Evolutionary conservation across 2,113 vertebrate species (phyloP).

Genomic region (Epinephelus lanceolatus): DNA sequence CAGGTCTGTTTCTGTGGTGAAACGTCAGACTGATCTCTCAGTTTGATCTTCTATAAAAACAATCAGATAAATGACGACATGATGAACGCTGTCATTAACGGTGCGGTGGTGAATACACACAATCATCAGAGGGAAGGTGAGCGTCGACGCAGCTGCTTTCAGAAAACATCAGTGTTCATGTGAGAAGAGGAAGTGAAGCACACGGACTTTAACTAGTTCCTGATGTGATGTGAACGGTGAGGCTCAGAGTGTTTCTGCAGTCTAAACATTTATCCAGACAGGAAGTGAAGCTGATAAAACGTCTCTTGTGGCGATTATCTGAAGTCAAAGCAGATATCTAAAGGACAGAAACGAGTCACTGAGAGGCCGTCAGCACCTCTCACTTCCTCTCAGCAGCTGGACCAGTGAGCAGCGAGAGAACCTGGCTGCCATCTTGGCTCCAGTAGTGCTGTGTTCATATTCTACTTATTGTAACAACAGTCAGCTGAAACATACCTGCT

Average conservation of each 20-base stretch:
- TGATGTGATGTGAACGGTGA: neutral
- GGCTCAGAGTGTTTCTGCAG: neutral
- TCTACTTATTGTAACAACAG: too few species aligned
- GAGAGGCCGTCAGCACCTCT: neutral
- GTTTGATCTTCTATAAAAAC: too few species aligned
- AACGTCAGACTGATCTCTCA: too few species aligned
- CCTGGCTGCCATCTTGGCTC: too few species aligned
- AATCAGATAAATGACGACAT: neutral
- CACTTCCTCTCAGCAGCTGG: neutral
- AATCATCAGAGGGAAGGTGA: neutral
- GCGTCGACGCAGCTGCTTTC: neutral
- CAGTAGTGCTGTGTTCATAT: too few species aligned
- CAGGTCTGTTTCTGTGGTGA: too few species aligned
- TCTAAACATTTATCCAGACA: constrained; percentile 39
- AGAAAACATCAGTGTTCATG: neutral
- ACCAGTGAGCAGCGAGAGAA: neutral
- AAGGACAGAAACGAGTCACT: neutral
- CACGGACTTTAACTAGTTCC: neutral
- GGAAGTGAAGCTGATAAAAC: constrained; percentile 5
- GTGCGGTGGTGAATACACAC: neutral
- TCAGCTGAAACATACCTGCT: too few species aligned
- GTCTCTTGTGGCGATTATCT: neutral
- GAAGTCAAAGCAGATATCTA: neutral
- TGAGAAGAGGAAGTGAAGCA: constrained; percentile 14
- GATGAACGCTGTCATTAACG: neutral